Evolutionary conservation across 2,888 invertebrate species (phyloP), one percentile per base, ranked within the genome.

Genomic region (Erebia aethiops): DNA sequence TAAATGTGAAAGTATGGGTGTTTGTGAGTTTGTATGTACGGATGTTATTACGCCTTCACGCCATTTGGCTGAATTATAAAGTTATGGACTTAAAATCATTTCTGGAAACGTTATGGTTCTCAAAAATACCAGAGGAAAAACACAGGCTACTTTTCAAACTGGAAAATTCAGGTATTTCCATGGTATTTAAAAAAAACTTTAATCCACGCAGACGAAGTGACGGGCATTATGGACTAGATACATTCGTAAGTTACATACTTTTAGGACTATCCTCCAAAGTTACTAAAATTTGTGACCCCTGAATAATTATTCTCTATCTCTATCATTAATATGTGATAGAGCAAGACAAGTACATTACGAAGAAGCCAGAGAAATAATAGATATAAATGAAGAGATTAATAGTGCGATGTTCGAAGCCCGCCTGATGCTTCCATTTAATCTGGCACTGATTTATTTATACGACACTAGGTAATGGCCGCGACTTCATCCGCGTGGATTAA

Each of bases 331-430:
- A n/a, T 9, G 26, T 16, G 14, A 14, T 51, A 18, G 18, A 68
- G 5, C 2, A 65, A 65, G 65, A 72, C 16, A 26, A 10, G 16
- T 43, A 21, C 18, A 13, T 16, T 54, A 18, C 46, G 62, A 57
- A 46, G 79, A 79, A 78, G 76, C 79, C 79, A 71, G 71, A 79
- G 58, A 74, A 78, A 76, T 78, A 76, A 77, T 77, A 77, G 75
- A 76, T 77, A 78, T 78, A 76, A 77, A 77, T 75, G 76, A 74
- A 69, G 73, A 71, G 77, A 79, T 78, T 78, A 77, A 77, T 73
- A 74, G 71, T 56, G 70, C 72, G 70, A 72, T 68, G 74, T 71
- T 67, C 62, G 77, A 77, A 77, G 77, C 76, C 77, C 64, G 67
- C 49, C 21, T 10, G 49, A 62, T 56, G 52, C 60, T 46, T 69